Conservation (phyloP, 92 coral and sea anemone species). For the Parazoanthus swiftii region DNA sequence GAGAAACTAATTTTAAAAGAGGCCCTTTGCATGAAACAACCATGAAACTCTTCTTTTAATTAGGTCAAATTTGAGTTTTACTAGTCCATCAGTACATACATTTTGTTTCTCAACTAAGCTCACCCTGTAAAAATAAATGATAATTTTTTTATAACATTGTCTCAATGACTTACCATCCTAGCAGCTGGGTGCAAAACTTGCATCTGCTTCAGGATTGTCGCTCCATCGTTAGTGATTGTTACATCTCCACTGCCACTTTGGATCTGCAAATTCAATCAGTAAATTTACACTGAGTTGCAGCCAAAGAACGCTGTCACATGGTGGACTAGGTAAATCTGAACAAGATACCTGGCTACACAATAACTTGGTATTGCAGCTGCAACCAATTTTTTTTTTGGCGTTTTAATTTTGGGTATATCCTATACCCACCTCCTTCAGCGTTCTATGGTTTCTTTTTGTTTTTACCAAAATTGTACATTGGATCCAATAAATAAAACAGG, state of each 20-base stretch:
- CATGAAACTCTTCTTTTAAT: too few species aligned
- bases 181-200: constrained; percentile 98
- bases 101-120: too few species aligned
- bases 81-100: too few species aligned
- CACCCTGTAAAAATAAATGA: too few species aligned
- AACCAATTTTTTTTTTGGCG: background rate
- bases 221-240: constrained; percentile 97
- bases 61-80: too few species aligned
- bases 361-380: background rate
- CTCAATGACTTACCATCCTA: constrained; percentile 73
- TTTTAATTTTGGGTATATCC: background rate
- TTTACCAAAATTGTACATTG: too few species aligned
- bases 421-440: background rate
- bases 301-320: too few species aligned
- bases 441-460: background rate
- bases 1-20: too few species aligned
- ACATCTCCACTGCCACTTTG: constrained; percentile 96
- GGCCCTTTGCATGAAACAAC: too few species aligned
- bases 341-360: background rate
- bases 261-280: constrained; percentile 55
- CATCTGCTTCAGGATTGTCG: constrained; percentile 95
- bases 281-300: too few species aligned
- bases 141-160: background rate
- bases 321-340: background rate
- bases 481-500: background rate